These are phyloP conservation scores for Solen grandis DNA, from an alignment of 1,140 invertebrate genomes.

Conservation along the genomic window DNA sequence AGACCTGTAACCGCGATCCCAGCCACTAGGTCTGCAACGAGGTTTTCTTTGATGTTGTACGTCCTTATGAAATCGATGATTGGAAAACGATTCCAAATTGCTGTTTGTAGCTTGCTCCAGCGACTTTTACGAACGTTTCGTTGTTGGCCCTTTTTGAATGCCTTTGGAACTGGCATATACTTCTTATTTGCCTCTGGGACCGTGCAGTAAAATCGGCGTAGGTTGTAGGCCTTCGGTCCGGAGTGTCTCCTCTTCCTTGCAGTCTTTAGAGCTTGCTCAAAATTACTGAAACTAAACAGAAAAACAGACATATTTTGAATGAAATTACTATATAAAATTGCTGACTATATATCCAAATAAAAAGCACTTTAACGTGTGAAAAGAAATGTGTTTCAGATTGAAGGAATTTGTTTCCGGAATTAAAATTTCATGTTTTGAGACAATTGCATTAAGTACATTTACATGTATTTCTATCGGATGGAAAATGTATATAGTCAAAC, in stretches of 20 bases:
- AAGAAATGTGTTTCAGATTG: too few relatives aligned
- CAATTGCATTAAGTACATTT: too few relatives aligned
- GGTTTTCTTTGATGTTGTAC: conserved; percentile 70
- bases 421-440: too few relatives aligned
- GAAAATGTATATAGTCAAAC: too few relatives aligned
- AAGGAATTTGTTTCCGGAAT: too few relatives aligned
- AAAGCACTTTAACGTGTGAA: too few relatives aligned
- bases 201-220: conserved; percentile 34
- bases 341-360: too few relatives aligned
- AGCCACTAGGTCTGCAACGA: conserved; percentile 77
- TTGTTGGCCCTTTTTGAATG: conserved; percentile 37
- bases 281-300: too few relatives aligned
- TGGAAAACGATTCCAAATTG: conserved; percentile 37
- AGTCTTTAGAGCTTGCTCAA: too few relatives aligned
- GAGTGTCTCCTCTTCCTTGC: conserved; percentile 1
- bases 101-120: background rate
- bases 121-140: background rate
- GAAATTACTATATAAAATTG: too few relatives aligned
- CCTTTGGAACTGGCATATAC: conserved; percentile 43
- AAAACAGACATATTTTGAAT: too few relatives aligned
- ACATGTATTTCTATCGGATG: too few relatives aligned
- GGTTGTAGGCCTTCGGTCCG: conserved; percentile 23
- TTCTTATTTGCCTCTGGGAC: conserved; percentile 41
- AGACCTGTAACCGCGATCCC: conserved; percentile 94
- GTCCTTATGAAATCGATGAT: conserved; percentile 59